A percentile compares a stretch with the other conserved stretches of the same genome.
Conservation (phyloP, 2,888 invertebrate genomes). For the Drosophila hamatofila region DNA sequence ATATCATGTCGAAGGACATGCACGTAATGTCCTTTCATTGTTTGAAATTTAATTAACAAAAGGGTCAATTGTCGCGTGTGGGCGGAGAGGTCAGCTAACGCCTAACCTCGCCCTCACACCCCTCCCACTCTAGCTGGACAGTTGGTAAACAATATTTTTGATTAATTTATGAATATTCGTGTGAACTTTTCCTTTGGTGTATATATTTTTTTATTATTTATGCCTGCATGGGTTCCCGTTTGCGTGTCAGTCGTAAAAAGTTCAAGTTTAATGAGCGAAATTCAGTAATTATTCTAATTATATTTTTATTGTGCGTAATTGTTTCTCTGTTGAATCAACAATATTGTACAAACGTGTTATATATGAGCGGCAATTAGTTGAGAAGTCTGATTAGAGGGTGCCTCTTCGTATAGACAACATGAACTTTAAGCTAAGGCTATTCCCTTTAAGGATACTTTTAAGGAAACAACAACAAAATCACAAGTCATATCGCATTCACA, state of each 20-base stretch:
- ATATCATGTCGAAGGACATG: slow-evolving; percentile 53
- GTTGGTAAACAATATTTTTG: slow-evolving; percentile 74
- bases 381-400: not conserved
- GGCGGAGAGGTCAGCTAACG: slow-evolving; percentile 28
- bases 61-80: slow-evolving; percentile 80
- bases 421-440: not conserved
- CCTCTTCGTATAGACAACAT: not conserved
- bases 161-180: slow-evolving; percentile 81
- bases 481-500: slow-evolving; percentile 29
- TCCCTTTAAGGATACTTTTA: not conserved
- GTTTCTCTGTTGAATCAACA: slow-evolving; percentile 35
- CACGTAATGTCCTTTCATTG: slow-evolving; percentile 64
- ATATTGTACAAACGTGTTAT: slow-evolving; percentile 41
- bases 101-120: not conserved
- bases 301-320: slow-evolving; percentile 64
- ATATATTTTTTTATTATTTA: slow-evolving; percentile 45
- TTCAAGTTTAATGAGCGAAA: slow-evolving; percentile 64
- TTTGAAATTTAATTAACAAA: slow-evolving; percentile 80
- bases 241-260: slow-evolving; percentile 65
- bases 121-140: slow-evolving; percentile 25
- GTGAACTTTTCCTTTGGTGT: slow-evolving; percentile 60
- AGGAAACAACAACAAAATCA: slow-evolving; percentile 11
- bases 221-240: slow-evolving; percentile 55
- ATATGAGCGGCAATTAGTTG: slow-evolving; percentile 44
- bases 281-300: slow-evolving; percentile 68